Conservation (phyloP, 2,888 invertebrate species). For the Orchesellides sinensis region DNA sequence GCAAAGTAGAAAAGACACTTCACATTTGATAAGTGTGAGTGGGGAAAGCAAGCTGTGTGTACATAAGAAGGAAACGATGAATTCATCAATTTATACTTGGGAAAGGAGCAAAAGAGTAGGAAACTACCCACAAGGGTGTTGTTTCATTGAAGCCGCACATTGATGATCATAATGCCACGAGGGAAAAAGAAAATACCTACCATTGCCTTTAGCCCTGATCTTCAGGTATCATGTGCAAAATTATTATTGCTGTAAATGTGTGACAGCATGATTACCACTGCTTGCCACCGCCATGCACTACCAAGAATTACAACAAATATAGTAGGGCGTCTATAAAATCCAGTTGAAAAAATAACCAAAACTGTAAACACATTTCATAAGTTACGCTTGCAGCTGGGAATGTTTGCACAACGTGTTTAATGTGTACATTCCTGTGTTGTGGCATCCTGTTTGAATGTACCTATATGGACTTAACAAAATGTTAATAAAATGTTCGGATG, state of each 20-base stretch:
- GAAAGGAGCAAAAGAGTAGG: conserved; percentile 38
- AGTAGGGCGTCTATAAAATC: too few relatives aligned
- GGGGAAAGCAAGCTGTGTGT: conserved; percentile 9
- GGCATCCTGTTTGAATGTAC: too few relatives aligned
- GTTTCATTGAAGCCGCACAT: conserved; percentile 43
- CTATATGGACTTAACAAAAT: too few relatives aligned
- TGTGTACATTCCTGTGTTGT: too few relatives aligned
- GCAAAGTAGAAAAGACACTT: neutral
- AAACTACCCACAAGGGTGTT: conserved; percentile 61
- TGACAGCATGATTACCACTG: neutral
- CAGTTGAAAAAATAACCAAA: too few relatives aligned
- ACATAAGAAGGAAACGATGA: conserved; percentile 13
- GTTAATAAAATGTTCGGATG: too few relatives aligned
- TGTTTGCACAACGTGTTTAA: too few relatives aligned
- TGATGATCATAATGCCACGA: conserved; percentile 47
- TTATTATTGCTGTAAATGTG: conserved; percentile 36
- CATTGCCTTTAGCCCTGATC: conserved; percentile 2
- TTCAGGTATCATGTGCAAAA: conserved; percentile 51
- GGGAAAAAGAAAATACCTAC: neutral
- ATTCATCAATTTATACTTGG: conserved; percentile 56
- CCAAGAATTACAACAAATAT: too few relatives aligned
- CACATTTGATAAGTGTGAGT: conserved; percentile 20
- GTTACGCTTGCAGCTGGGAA: too few relatives aligned
- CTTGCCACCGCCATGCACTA: neutral
- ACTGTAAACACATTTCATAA: too few relatives aligned